phyloP scores from a whole-genome alignment of 2,113 vertebrate species.

The Heptranchias perlo region DNA sequence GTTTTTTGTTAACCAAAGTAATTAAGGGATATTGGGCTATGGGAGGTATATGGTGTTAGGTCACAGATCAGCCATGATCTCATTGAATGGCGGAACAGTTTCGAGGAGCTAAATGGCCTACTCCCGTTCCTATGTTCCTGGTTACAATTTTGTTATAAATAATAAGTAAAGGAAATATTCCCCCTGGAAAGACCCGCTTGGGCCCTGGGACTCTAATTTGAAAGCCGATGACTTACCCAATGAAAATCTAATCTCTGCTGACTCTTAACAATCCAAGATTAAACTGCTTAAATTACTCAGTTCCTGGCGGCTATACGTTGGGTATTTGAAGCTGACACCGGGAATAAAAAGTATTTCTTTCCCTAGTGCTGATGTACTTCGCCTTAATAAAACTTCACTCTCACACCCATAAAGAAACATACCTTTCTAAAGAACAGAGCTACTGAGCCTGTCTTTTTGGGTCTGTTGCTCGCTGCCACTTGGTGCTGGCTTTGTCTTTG shows the following conservation, averaged over 20 bases:
- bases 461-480: not conserved
- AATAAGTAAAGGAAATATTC: not conserved
- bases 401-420: slow-evolving; percentile 24
- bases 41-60: no score
- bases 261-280: not conserved
- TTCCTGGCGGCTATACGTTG: not conserved
- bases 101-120: no score
- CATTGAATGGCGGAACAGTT: no score
- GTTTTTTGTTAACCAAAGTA: no score
- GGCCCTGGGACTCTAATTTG: not conserved
- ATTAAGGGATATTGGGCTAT: no score
- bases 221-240: not conserved
- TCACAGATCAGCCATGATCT: no score
- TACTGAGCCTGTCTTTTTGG: slow-evolving; percentile 58
- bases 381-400: not conserved
- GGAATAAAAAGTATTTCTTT: not conserved
- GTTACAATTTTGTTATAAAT: not conserved
- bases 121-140: no score
- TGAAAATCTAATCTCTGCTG: not conserved
- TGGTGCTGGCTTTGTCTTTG: slow-evolving; percentile 40
- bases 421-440: slow-evolving; percentile 71
- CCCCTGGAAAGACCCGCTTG: not conserved
- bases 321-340: not conserved
- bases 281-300: not conserved
- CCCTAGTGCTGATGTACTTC: not conserved